These are phyloP conservation scores for Drosophila melanosoma DNA, from an alignment of 2,888 invertebrate genomes.

Conservation along the genomic window DNA sequence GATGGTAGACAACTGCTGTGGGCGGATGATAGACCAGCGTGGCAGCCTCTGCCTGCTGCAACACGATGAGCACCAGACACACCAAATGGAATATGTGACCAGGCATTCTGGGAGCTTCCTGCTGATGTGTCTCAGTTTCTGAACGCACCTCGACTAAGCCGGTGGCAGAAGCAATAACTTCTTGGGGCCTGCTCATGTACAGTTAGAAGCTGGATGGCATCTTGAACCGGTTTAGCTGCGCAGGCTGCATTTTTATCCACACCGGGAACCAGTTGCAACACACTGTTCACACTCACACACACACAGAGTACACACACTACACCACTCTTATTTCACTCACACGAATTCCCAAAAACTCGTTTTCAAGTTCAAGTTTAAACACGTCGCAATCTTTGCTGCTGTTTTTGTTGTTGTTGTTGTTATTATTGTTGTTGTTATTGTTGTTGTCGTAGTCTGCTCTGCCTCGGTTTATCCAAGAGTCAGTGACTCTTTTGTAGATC, in stretches of 20 bases:
- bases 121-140: slow-evolving; percentile 24
- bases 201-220: slow-evolving; percentile 53
- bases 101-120: slow-evolving; percentile 33
- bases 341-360: slow-evolving; percentile 63
- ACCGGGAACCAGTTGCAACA: slow-evolving; percentile 66
- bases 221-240: slow-evolving; percentile 59
- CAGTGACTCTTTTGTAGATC: slow-evolving; percentile 73
- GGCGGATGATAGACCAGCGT: slow-evolving; percentile 51
- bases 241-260: slow-evolving; percentile 38
- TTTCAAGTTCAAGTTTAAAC: slow-evolving; percentile 83
- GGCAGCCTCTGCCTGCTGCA: slow-evolving; percentile 22
- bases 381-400: slow-evolving; percentile 7
- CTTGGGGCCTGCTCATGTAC: slow-evolving; percentile 35
- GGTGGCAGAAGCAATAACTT: not conserved
- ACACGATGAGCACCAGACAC: slow-evolving; percentile 16
- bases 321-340: slow-evolving; percentile 46
- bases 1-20: slow-evolving; percentile 54
- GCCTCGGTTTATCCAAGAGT: slow-evolving; percentile 62
- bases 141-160: slow-evolving; percentile 54
- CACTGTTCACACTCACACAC: slow-evolving; percentile 2
- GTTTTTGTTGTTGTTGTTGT: slow-evolving; percentile 24
- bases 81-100: not conserved
- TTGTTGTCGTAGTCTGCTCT: slow-evolving; percentile 11
- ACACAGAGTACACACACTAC: not conserved
- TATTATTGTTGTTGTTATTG: slow-evolving; percentile 31